phyloP scores from a whole-genome alignment of 2,113 vertebrate genomes.

The Scalopus aquaticus region DNA sequence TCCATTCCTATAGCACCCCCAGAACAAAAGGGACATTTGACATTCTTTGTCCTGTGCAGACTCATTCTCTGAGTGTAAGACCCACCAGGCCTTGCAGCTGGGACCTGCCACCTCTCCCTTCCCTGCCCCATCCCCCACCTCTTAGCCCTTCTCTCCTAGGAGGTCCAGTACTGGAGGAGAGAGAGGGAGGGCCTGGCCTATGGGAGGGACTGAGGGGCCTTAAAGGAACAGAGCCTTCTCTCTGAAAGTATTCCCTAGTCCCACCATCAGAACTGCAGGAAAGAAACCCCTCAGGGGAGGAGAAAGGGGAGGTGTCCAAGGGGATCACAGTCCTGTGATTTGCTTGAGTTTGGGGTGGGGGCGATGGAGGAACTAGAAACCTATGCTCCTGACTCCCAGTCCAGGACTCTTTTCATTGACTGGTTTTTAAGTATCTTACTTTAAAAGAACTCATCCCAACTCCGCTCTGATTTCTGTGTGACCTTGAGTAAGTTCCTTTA shows the following conservation, averaged over 20 bases:
- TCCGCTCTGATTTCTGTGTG: neutral
- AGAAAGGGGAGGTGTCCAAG: neutral
- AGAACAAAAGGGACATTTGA: slow-evolving; percentile 53
- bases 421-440: neutral
- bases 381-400: neutral
- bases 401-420: neutral
- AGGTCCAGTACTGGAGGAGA: neutral
- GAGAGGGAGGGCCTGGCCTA: neutral
- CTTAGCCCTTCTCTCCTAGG: neutral
- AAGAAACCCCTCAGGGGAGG: slow-evolving; percentile 21
- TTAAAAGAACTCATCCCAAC: neutral
- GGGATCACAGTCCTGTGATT: neutral
- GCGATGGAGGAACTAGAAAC: neutral
- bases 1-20: neutral
- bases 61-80: slow-evolving; percentile 30
- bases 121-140: neutral
- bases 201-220: neutral
- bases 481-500: neutral
- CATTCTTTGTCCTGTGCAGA: slow-evolving; percentile 18
- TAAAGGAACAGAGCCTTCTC: slow-evolving; percentile 55
- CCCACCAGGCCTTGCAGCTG: slow-evolving; percentile 7
- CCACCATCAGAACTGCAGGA: neutral
- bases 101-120: slow-evolving; percentile 11
- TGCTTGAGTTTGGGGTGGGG: neutral
- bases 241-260: neutral